Conservation (phyloP, 1,140 invertebrate genomes). For the Cherax quadricarinatus region DNA sequence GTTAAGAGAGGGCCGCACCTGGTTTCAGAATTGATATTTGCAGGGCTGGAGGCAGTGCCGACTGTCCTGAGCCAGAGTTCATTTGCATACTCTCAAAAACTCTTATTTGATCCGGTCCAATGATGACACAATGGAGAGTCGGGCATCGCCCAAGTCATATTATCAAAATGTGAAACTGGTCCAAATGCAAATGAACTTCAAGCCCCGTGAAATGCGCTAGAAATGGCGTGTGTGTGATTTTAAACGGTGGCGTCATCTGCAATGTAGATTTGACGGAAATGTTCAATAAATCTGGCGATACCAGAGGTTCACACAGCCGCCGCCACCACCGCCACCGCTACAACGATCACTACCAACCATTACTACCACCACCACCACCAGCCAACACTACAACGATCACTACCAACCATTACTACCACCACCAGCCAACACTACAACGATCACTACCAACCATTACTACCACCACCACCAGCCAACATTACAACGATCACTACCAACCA, state of each 20-base stretch:
- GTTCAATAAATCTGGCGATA: conserved; percentile 36
- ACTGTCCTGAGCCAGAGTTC: not conserved
- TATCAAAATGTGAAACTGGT: conserved; percentile 37
- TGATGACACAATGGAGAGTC: conserved; percentile 34
- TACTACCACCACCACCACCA: not conserved
- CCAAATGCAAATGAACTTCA: conserved; percentile 36
- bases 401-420: not conserved
- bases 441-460: too few species aligned
- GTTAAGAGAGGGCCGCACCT: not conserved
- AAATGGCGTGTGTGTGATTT: conserved; percentile 52
- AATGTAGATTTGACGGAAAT: conserved; percentile 44
- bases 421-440: too few species aligned
- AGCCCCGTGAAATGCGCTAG: conserved; percentile 32
- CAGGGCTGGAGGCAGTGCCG: not conserved
- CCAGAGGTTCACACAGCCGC: not conserved
- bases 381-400: not conserved
- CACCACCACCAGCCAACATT: too few species aligned
- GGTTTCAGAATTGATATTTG: not conserved
- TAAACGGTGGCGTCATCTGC: conserved; percentile 43
- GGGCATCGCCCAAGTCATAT: conserved; percentile 36
- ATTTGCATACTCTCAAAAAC: conserved; percentile 34
- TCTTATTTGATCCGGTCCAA: conserved; percentile 31
- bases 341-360: not conserved
- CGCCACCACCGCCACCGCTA: not conserved
- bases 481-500: too few species aligned